These are phyloP conservation scores for Peribatodes rhomboidaria DNA, from an alignment of 2,888 invertebrate genomes.

Conservation along the genomic window DNA sequence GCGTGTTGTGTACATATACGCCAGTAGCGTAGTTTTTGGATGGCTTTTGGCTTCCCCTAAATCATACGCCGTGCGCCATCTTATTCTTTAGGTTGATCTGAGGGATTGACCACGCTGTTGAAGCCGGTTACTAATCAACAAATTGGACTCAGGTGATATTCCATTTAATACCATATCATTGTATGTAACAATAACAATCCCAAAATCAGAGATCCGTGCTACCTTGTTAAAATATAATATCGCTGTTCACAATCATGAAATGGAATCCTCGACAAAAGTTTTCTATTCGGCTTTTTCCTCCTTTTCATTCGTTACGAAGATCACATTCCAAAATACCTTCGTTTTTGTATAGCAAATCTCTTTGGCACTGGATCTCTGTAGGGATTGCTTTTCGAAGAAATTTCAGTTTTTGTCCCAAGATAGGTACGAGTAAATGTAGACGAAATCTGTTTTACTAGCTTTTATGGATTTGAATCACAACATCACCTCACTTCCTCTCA, in stretches of 20 bases:
- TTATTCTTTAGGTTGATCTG: too few species aligned
- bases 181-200: constrained; percentile 3
- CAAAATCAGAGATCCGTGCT: constrained; percentile 6
- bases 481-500: too few species aligned
- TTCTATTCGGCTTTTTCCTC: constrained; percentile 3
- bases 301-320: constrained; percentile 7
- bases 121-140: not conserved
- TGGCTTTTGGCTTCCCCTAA: too few species aligned
- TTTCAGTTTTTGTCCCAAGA: not conserved
- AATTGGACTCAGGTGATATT: not conserved
- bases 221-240: constrained; percentile 11
- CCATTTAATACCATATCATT: not conserved
- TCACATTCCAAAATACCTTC: constrained; percentile 16
- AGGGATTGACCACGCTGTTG: not conserved
- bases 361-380: constrained; percentile 15
- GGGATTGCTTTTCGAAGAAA: not conserved
- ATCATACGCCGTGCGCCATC: too few species aligned
- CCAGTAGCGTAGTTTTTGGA: too few species aligned
- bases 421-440: not conserved
- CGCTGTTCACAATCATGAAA: constrained; percentile 5
- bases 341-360: constrained; percentile 10
- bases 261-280: constrained; percentile 13
- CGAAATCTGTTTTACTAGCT: not conserved
- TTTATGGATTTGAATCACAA: not conserved
- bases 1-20: too few species aligned